Evolutionary conservation across 1,140 invertebrate species (phyloP).

Genomic region (Leptestheria dahalacensis): DNA sequence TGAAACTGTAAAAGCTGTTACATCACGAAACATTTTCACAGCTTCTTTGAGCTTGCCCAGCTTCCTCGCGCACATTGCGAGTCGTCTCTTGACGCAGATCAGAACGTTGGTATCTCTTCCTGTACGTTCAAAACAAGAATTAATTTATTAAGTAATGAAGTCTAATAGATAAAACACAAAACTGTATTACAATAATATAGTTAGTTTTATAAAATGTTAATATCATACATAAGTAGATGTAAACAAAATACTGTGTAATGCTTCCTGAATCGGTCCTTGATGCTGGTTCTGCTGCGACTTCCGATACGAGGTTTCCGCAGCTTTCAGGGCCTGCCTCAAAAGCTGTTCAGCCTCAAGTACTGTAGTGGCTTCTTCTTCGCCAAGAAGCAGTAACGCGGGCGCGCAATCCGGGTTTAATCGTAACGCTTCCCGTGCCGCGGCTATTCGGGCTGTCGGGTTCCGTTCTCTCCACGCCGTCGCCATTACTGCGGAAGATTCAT

Average conservation of each 20-base stretch:
- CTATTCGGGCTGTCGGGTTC: constrained; percentile 78
- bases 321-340: constrained; percentile 71
- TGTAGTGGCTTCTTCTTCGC: constrained; percentile 89
- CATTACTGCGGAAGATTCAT: constrained; percentile 50
- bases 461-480: constrained; percentile 93
- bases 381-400: constrained; percentile 84
- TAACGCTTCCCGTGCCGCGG: constrained; percentile 78
- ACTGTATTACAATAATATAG: constrained; percentile 1
- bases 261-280: constrained; percentile 58
- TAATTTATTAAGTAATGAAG: constrained; percentile 6
- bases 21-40: constrained; percentile 91
- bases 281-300: constrained; percentile 63
- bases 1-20: constrained; percentile 34
- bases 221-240: too few species aligned
- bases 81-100: constrained; percentile 81
- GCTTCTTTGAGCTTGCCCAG: constrained; percentile 86
- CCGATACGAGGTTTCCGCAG: constrained; percentile 71
- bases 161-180: constrained; percentile 11
- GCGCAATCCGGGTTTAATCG: constrained; percentile 87
- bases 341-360: constrained; percentile 78
- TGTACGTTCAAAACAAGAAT: constrained; percentile 22
- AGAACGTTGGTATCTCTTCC: constrained; percentile 85
- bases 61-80: constrained; percentile 94
- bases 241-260: constrained; percentile 53
- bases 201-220: constrained; percentile 4